Evolutionary conservation across 2,797 vertebrate genomes (phyloP).

Genomic region (Schizopygopsis malacanthus): DNA sequence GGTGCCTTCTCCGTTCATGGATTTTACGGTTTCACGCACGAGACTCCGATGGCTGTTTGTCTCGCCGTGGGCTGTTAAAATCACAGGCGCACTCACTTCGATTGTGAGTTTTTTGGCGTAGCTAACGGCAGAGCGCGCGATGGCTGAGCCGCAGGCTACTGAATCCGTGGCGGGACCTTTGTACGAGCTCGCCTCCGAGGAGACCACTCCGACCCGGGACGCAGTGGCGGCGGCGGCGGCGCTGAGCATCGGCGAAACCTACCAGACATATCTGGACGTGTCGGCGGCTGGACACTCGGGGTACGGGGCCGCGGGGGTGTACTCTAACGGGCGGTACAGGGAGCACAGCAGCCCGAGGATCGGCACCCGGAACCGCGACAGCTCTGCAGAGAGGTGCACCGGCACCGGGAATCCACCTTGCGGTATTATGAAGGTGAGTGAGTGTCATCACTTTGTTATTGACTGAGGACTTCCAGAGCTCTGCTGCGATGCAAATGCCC

Average conservation of each 20-base stretch:
- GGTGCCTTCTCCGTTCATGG: conserved; percentile 36
- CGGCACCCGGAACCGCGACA: conserved; percentile 76
- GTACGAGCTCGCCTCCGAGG: conserved; percentile 63
- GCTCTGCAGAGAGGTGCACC: conserved; percentile 77
- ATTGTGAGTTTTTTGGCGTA: conserved; percentile 60
- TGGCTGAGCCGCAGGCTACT: conserved; percentile 80
- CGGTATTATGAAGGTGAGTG: conserved; percentile 86
- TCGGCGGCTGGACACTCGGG: conserved; percentile 69
- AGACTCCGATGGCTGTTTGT: conserved; percentile 42
- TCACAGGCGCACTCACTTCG: conserved; percentile 25
- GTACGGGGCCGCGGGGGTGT: conserved; percentile 76
- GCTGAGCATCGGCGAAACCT: conserved; percentile 62
- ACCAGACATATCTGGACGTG: conserved; percentile 77
- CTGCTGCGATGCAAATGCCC: conserved; percentile 12
- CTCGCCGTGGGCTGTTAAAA: conserved; percentile 24
- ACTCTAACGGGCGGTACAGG: conserved; percentile 77
- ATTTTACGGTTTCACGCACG: conserved; percentile 43
- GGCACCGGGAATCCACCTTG: conserved; percentile 77
- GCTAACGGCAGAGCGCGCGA: conserved; percentile 72
- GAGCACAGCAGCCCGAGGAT: conserved; percentile 73
- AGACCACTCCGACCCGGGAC: conserved; percentile 65
- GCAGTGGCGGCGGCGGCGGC: conserved; percentile 61
- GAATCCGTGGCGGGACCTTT: conserved; percentile 76
- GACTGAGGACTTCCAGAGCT: conserved; percentile 33
- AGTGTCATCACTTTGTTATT: conserved; percentile 42